Percentiles rank a stretch among this genome's conserved stretches.
phyloP scores from a whole-genome alignment of 2,888 invertebrate genomes.

The Gymnosoma rotundatum region DNA sequence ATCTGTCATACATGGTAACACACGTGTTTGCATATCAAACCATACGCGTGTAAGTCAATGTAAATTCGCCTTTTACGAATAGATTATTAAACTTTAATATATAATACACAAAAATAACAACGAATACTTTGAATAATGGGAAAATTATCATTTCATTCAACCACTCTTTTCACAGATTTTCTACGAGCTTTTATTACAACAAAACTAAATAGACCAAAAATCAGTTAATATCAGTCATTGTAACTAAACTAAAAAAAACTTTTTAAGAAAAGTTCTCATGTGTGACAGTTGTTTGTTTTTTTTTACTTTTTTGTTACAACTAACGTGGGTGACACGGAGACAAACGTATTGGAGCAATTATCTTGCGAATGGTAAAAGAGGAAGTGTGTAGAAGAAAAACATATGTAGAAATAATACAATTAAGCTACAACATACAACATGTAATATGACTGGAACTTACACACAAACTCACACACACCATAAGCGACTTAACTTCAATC shows the following conservation, averaged over 20 bases:
- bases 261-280: slow-evolving; percentile 48
- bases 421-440: background rate
- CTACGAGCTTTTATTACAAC: slow-evolving; percentile 36
- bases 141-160: slow-evolving; percentile 39
- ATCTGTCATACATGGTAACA: slow-evolving; percentile 20
- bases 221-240: slow-evolving; percentile 32
- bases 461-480: background rate
- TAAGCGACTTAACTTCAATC: slow-evolving; percentile 24
- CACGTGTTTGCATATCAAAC: slow-evolving; percentile 15
- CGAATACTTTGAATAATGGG: slow-evolving; percentile 32
- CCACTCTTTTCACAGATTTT: slow-evolving; percentile 51
- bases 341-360: slow-evolving; percentile 8
- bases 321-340: slow-evolving; percentile 43
- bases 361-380: slow-evolving; percentile 5
- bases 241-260: background rate
- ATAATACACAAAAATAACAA: background rate
- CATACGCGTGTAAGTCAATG: background rate
- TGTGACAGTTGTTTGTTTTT: slow-evolving; percentile 17
- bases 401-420: slow-evolving; percentile 25
- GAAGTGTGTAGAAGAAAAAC: slow-evolving; percentile 16
- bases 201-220: slow-evolving; percentile 16
- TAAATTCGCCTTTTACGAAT: slow-evolving; percentile 10
- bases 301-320: background rate
- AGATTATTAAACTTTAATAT: slow-evolving; percentile 9
- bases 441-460: background rate